Evolutionary conservation across 2,113 vertebrate genomes (phyloP), one percentile per base, ranked within the genome.

Genomic region (Chunga burmeisteri): DNA sequence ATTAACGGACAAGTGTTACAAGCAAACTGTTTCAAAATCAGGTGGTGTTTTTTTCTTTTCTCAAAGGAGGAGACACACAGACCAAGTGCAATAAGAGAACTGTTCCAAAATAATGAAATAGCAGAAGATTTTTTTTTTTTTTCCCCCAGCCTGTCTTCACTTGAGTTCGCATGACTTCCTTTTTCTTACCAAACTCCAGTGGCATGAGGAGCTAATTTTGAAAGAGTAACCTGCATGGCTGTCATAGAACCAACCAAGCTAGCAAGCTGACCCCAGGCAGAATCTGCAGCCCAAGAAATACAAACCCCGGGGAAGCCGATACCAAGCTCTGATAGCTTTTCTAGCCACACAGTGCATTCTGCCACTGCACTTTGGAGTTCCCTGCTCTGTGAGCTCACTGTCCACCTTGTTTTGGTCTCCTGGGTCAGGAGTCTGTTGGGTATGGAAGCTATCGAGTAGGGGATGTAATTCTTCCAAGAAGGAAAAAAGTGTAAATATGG

Each of bases 151-250:
- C 97, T 96, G 93, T 95, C 97, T 97, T 93, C 95, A 96, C 97
- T 94, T 96, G 94, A 95, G 96, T 97, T 97, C 97, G 98, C 98
- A 98, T 98, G 98, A 97, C 93, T 93, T 98, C 95, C 96, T 96
- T 94, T 96, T 96, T 98, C 97, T 97, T 94, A 96, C 68, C 94
- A 96, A 98, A 98, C 98, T 98, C 96, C 98, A 98, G 98, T 94
- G 98, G 99, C 99, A 99, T 99, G 99, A 99, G 98, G 98, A 98
- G 97, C 98, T 98, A 97, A 96, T 98, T 98, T 97, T 96, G 94
- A 98, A 98, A 98, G 97, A 98, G 98, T 98, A 98, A 98, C 98
- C 98, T 99, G 99, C 99, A 99, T 99, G 99, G 99, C 99, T 98
- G 97, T 98, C 98, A 98, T 98, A 95, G 91, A 91, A 97, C 38